Base-by-base conservation (phyloP, 2,888 invertebrate genomes). In the Nycteola revayana region DNA sequence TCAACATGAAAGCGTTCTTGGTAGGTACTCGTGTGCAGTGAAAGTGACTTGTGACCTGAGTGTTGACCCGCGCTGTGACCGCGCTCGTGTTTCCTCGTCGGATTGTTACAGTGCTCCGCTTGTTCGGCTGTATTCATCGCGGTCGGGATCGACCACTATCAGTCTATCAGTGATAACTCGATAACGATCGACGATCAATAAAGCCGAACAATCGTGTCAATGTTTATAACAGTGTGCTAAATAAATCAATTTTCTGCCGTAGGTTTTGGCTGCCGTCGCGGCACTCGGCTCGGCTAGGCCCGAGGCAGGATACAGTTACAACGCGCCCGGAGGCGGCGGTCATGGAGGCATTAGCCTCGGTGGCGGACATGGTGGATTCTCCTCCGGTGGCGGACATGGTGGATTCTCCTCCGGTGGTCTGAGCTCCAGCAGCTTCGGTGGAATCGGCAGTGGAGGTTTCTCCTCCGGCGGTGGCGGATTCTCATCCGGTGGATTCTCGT, bases 241-340 rank as follows among this genome's bases (percentile, higher is more conserved):
- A 59, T 56, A 45, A 56, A 48, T 57, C 46, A 54, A 47, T 55
- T 57, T 67, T 71, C 66, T 58, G 70, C 55, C 57, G 61, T 75
- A 88, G 88, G 88, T 88, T 76, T 76, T 88, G 62, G 87, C 88
- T 63, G 89, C 88, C 76, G 84, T 91, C 49, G 82, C 90, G 78
- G 89, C 90, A 37, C 79, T 90, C 71, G 90, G 89, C 67, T 88
- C 90, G 70, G 91, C 90, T 36, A 83, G 90, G 43, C 91, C 91
- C 70, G 91, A 92, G 75, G 91, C 91, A 66, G 91, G 91, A 60
- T 91, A 91, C 75, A 90, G 90, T 74, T 91, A 89, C 79, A 86
- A 75, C 74, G 86, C 88, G 32, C 87, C 88, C 38, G 81, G 84
- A 37, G 85, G 86, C 45, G 81, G 82, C 25, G 41, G 45, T 10